Evolutionary conservation across 2,797 vertebrate species (phyloP).

Genomic region (Limnodromus scolopaceus): DNA sequence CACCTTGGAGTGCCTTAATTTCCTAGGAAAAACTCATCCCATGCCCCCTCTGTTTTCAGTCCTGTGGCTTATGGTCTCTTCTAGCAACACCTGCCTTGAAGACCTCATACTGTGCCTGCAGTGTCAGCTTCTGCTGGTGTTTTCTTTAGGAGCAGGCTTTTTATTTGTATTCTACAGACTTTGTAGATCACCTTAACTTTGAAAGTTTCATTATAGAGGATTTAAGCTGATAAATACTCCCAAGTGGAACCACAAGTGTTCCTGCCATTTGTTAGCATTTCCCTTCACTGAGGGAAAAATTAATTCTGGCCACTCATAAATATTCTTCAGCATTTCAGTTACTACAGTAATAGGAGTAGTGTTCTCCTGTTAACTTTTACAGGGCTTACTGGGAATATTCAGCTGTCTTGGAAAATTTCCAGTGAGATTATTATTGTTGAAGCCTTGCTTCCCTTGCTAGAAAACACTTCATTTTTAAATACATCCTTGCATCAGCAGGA

Average conservation of each 20-base stretch:
- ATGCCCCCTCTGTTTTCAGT: not conserved
- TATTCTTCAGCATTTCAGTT: not conserved
- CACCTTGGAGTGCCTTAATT: not conserved
- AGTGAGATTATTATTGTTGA: not conserved
- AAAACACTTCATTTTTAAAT: not conserved
- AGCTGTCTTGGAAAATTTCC: not conserved
- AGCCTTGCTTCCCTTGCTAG: not conserved
- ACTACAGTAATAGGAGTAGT: not conserved
- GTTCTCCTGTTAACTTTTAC: not conserved
- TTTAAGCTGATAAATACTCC: not conserved
- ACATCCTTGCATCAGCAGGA: accelerated
- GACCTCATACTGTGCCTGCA: not conserved
- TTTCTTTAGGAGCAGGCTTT: not conserved
- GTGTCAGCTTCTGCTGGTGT: not conserved
- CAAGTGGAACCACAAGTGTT: not conserved
- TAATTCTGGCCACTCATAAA: not conserved
- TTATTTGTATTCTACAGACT: not conserved
- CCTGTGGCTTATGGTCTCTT: not conserved
- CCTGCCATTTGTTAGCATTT: not conserved
- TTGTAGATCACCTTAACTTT: not conserved
- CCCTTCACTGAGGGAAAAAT: not conserved
- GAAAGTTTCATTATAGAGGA: not conserved
- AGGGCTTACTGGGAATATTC: not conserved
- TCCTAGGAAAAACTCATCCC: not conserved
- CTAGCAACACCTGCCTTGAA: not conserved